Percentiles rank a stretch among this genome's conserved stretches.
phyloP scores from a whole-genome alignment of 2,888 invertebrate genomes.

The Leucophenga maculata region DNA sequence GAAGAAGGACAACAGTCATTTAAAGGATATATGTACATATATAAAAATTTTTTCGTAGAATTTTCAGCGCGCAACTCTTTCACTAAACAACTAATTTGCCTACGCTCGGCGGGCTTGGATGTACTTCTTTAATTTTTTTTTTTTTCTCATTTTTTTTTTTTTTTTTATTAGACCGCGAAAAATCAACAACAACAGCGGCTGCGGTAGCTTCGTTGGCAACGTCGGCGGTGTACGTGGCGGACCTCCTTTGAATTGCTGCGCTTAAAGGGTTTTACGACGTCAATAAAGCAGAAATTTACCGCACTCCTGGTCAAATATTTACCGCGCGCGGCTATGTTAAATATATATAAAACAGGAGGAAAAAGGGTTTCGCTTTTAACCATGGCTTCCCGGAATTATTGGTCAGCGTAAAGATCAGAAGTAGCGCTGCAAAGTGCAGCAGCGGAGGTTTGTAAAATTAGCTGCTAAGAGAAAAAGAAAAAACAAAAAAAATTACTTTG shows the following conservation, averaged over 20 bases:
- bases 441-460: background rate
- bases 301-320: conserved; percentile 47
- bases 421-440: background rate
- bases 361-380: no score
- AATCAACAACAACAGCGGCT: conserved; percentile 36
- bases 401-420: conserved; percentile 27
- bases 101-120: background rate
- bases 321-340: conserved; percentile 22
- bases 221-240: background rate
- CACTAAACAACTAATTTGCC: conserved; percentile 19
- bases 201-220: background rate
- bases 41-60: background rate
- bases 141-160: conserved; percentile 38
- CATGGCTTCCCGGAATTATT: conserved; percentile 29
- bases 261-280: conserved; percentile 29
- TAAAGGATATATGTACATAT: conserved; percentile 12
- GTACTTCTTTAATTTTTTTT: conserved; percentile 19
- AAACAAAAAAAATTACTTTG: no score
- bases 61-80: conserved; percentile 28
- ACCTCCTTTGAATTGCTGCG: background rate
- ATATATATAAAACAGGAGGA: background rate
- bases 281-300: conserved; percentile 35
- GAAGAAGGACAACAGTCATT: background rate
- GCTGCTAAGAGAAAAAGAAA: no score
- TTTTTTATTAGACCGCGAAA: conserved; percentile 48